phyloP scores from a whole-genome alignment of 2,113 vertebrate species.

The Gymnocephalus cernua region DNA sequence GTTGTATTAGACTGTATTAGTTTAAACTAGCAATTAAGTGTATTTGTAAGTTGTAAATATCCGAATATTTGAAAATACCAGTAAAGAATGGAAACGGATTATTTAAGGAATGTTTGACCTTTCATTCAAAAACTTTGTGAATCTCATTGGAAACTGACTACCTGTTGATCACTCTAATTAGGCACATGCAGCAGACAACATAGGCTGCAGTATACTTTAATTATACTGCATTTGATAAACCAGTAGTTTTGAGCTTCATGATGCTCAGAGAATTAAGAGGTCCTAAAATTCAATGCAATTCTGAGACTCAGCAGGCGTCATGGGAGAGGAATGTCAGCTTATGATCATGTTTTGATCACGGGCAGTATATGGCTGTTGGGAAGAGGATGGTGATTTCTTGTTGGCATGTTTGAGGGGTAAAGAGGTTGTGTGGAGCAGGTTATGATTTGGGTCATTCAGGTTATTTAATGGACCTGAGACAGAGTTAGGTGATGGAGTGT shows the following conservation, averaged over 20 bases:
- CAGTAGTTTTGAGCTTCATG: background rate
- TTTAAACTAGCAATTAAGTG: too few species aligned
- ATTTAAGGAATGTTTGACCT: background rate
- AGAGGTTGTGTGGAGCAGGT: too few species aligned
- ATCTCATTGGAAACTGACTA: background rate
- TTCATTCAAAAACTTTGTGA: background rate
- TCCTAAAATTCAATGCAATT: background rate
- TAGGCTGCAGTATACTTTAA: background rate
- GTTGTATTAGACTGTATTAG: background rate
- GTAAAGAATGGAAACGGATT: background rate
- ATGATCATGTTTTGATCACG: too few species aligned
- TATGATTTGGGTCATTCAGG: background rate
- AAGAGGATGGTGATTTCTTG: background rate
- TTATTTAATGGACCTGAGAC: background rate
- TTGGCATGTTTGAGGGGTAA: background rate
- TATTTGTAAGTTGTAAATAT: background rate
- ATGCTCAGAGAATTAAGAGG: background rate
- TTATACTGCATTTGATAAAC: background rate
- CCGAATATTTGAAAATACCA: background rate
- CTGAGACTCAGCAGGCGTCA: background rate
- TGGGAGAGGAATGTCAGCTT: too few species aligned
- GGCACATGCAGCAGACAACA: background rate
- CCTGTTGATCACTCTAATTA: too few species aligned
- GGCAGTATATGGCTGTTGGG: background rate
- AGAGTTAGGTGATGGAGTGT: background rate